Evolutionary conservation across 1,140 invertebrate species (phyloP), one percentile per base, ranked within the genome.

Genomic region (Lucilia cuprina): DNA sequence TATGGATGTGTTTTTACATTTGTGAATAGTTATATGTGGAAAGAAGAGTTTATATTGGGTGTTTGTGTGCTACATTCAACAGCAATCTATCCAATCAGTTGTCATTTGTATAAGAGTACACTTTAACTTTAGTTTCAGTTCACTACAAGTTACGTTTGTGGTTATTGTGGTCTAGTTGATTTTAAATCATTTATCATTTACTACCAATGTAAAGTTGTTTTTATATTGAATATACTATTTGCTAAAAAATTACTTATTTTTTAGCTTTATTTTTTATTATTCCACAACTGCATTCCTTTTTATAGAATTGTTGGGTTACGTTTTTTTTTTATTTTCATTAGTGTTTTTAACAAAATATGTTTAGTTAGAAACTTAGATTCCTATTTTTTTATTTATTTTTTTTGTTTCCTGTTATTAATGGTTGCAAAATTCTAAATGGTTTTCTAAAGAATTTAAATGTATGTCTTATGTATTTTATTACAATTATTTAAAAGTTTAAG

Each of bases 131-230:
- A 70, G n/a, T 60, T 70, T 70, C 21, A 70, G 65, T 70, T 30
- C 25, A 30, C 25, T 30, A 70, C 19, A 70, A 70, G 65, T 70
- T 70, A 70, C 65, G 65, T 70, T 70, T 21, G n/a, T 21, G 65
- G 65, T 70, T 25, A 9, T 9, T 70, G 65, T 70, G 65, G 65
- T 21, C 21, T 70, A n/a, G 19, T 70, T 2, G 19, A 70, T 70
- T 70, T 70, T 19, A 19, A 21, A 70, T 70, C 65, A 70, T 70
- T 70, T 70, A 70, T 70, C 65, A 70, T 70, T 70, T 70, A 21
- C 65, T 60, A 60, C 55, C 14, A 41, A 41, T 41, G 50, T 12
- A 70, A 70, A 70, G 65, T 70, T 70, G 65, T 70, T 70, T 21
- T 70, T 9, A 21, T 70, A 70, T 70, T 70, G 65, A 21, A 70